Conservation (phyloP, 2,888 invertebrate species). For the Scaptodrosophila latifasciaeformis region DNA sequence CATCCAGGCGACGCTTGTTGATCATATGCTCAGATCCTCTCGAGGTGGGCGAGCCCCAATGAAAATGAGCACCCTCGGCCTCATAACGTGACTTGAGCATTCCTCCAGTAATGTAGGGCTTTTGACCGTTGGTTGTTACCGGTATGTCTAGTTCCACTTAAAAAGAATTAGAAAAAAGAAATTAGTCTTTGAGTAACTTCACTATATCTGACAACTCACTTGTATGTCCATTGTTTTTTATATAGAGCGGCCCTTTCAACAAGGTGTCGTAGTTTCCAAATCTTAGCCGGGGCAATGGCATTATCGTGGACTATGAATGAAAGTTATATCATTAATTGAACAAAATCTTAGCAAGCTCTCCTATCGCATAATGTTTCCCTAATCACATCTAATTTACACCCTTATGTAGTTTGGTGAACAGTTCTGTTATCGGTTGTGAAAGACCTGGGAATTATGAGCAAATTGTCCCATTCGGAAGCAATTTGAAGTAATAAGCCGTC, state of each 20-base stretch:
- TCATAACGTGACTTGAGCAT: constrained; percentile 44
- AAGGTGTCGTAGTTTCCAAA: constrained; percentile 78
- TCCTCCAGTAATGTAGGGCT: constrained; percentile 58
- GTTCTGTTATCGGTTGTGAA: constrained; percentile 2
- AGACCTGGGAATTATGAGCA: not conserved
- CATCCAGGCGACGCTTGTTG: constrained; percentile 75
- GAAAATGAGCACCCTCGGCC: constrained; percentile 76
- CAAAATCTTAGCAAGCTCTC: not conserved
- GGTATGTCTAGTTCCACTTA: constrained; percentile 56
- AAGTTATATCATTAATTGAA: not conserved
- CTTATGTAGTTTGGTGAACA: constrained; percentile 6
- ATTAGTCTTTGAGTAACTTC: not conserved
- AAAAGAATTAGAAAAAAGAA: not conserved
- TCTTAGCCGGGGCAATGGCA: constrained; percentile 43
- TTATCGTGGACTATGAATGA: constrained; percentile 36
- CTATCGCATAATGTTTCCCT: not conserved
- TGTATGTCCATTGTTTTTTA: constrained; percentile 82
- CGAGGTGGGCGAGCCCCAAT: constrained; percentile 82
- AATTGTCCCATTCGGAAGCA: constrained; percentile 33
- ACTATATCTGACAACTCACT: constrained; percentile 49
- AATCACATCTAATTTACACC: not conserved
- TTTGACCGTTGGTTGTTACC: constrained; percentile 40
- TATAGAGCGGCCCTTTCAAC: constrained; percentile 78
- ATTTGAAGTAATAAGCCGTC: constrained; percentile 21
- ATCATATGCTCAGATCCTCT: constrained; percentile 78